Evolutionary conservation across 2,888 invertebrate species (phyloP).

Genomic region (Alsophila aescularia): DNA sequence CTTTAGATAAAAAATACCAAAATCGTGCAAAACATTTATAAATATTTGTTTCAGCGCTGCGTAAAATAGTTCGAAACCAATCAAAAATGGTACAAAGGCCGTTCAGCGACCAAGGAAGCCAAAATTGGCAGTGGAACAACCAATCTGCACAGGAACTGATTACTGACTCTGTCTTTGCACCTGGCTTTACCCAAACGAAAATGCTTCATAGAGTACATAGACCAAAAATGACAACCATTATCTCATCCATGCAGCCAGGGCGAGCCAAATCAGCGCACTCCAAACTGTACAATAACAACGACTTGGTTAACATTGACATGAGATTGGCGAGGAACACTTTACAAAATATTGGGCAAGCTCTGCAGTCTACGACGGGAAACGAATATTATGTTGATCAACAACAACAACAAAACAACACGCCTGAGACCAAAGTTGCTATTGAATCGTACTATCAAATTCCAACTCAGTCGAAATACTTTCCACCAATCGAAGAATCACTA

Average conservation of each 20-base stretch:
- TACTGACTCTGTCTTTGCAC: slow-evolving; percentile 43
- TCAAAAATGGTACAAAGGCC: slow-evolving; percentile 76
- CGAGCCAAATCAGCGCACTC: slow-evolving; percentile 50
- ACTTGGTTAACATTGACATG: slow-evolving; percentile 46
- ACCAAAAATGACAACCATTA: slow-evolving; percentile 59
- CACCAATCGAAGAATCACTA: slow-evolving; percentile 42
- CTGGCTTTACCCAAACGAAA: slow-evolving; percentile 53
- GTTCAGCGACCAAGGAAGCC: slow-evolving; percentile 54
- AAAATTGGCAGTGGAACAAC: slow-evolving; percentile 14
- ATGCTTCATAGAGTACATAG: slow-evolving; percentile 54
- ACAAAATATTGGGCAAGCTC: slow-evolving; percentile 30
- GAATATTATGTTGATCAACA: slow-evolving; percentile 2
- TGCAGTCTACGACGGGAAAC: not conserved
- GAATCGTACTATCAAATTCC: slow-evolving; percentile 52
- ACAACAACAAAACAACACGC: slow-evolving; percentile 5
- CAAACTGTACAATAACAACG: slow-evolving; percentile 44
- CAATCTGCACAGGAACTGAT: slow-evolving; percentile 1
- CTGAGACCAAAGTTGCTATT: slow-evolving; percentile 34
- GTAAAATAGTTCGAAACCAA: slow-evolving; percentile 73
- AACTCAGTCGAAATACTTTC: slow-evolving; percentile 56
- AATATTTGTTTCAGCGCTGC: slow-evolving; percentile 55
- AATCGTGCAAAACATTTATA: not conserved
- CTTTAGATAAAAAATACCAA: not conserved
- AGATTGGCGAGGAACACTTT: slow-evolving; percentile 52
- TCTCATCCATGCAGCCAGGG: slow-evolving; percentile 52